Evolutionary conservation across 2,797 vertebrate genomes (phyloP), one percentile per base, ranked within the genome.

Genomic region (Malurus splendens): DNA sequence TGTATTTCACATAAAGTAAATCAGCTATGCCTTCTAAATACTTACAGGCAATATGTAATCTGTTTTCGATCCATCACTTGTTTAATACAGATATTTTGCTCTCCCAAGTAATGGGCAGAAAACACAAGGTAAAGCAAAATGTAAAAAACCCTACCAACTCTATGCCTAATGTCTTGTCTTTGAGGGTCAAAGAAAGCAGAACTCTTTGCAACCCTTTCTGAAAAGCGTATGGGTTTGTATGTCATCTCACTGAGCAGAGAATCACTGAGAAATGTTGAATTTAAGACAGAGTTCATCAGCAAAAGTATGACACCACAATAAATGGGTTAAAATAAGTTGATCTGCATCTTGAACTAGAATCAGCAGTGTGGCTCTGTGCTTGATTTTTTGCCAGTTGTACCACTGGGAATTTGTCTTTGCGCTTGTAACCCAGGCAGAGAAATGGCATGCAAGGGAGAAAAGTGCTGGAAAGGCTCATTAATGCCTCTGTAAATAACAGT

Each of bases 341-440:
- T 71, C 33, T 85, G 15, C 4, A 3, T 57, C 65, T 36, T 60
- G 19, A 85, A 52, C 20, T 32, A 50, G 42, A 67, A 61, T 44
- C 32, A 64, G 62, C 24, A 18, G 4, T 30, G 52, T 23, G 42
- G 28, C 22, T 71, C 54, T 54, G 10, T 42, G 47, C 57, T 65
- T 55, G 52, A 72, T 41, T 62, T 41, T 78, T 72, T 66, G 66
- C 45, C 48, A 70, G 66, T 20, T 56, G n/a, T 65, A 14, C 48
- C 41, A 33, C 7, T 41, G 67, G 71, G 48, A 59, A 70, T 92
- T 87, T 45, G 33, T 75, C 30, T 76, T 86, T 86, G 18, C 60
- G 15, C 27, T 73, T 86, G 94, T 88, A 91, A 88, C 90, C 70
- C 52, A 76, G 86, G 78, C 75, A 93, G 52, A 88, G 78, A 86